Evolutionary conservation across 1,140 invertebrate species (phyloP).

Genomic region (Anthonomus grandis): DNA sequence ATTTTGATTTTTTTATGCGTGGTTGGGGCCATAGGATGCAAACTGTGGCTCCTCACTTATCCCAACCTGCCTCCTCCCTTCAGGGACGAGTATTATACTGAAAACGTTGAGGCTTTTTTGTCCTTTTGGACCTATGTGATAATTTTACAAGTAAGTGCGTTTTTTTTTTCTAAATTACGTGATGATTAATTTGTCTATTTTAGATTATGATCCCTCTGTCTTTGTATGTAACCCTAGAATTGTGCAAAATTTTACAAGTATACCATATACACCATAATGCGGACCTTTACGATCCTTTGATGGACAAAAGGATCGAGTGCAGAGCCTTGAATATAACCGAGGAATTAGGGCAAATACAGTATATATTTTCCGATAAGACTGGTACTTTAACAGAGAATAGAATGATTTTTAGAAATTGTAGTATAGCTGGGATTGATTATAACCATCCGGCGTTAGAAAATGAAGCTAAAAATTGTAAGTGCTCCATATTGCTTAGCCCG

Average conservation of each 20-base stretch:
- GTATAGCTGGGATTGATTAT: slow-evolving; percentile 86
- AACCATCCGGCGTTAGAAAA: slow-evolving; percentile 68
- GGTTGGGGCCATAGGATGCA: slow-evolving; percentile 85
- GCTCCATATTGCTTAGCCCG: too few species aligned
- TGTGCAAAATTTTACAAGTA: slow-evolving; percentile 94
- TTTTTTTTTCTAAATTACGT: background rate
- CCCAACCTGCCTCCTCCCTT: slow-evolving; percentile 60
- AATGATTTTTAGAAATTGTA: slow-evolving; percentile 92
- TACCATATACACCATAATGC: slow-evolving; percentile 92
- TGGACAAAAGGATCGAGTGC: slow-evolving; percentile 87
- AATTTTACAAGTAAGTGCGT: slow-evolving; percentile 74
- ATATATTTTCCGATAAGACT: slow-evolving; percentile 97
- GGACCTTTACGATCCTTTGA: slow-evolving; percentile 78
- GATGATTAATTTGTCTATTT: slow-evolving; percentile 25
- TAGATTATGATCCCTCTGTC: slow-evolving; percentile 96
- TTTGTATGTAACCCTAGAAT: slow-evolving; percentile 94
- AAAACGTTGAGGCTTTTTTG: slow-evolving; percentile 75
- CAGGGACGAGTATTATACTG: slow-evolving; percentile 49
- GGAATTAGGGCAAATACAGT: slow-evolving; percentile 93
- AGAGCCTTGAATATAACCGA: slow-evolving; percentile 95
- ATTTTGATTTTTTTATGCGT: slow-evolving; percentile 89
- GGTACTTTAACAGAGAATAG: slow-evolving; percentile 97
- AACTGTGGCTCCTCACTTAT: slow-evolving; percentile 74
- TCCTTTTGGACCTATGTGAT: slow-evolving; percentile 96
- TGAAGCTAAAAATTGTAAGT: slow-evolving; percentile 30